Evolutionary conservation across 1,140 invertebrate species (phyloP).

Genomic region (roundworm (Caenorhabditis elegans)): WBcel235 BX284602.5:1243501-1244000

Average conservation of each 20-base stretch:
- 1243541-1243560: neutral
- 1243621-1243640: constrained; percentile 42
- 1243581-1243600: neutral
- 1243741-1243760: no score
- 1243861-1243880: no score
- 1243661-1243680: neutral
- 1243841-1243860: no score
- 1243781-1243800: no score
- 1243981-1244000: constrained; percentile 22
- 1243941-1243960: neutral
- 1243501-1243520: neutral
- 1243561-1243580: neutral
- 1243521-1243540: neutral
- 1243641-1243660: constrained; percentile 3
- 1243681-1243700: no score
- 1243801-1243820: no score
- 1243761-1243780: no score
- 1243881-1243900: no score
- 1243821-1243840: no score
- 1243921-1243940: no score
- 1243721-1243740: neutral
- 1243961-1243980: constrained; percentile 9
- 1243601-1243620: constrained; percentile 36
- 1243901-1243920: no score
- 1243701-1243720: no score